Base-by-base conservation (phyloP, 2,888 invertebrate genomes). In the Hypselothyrea guttata region DNA sequence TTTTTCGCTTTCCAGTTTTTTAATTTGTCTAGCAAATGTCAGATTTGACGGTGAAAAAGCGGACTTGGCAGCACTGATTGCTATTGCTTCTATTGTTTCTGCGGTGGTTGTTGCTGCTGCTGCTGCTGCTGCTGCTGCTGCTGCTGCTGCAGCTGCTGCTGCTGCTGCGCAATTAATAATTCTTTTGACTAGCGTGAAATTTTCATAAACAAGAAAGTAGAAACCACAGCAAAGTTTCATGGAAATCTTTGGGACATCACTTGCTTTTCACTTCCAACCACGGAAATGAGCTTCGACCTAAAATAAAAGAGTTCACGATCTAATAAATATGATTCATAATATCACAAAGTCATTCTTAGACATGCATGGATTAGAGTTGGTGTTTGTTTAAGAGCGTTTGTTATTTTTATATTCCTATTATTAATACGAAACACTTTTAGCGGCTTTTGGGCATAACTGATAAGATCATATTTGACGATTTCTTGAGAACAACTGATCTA, bases 91-190 rank as follows among this genome's bases (percentile, higher is more conserved):
- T 71, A 67, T 65, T 63, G 68, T 70, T 75, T 56, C 68, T 71
- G 69, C 60, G 68, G 65, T 68, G 51, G 59, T 55, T 65, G 51
- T 28, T 56, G 34, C 51, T 63, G 35, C 28, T 27, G 35, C 15
- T 12, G 46, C 60, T 68, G 54, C 46, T 62, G 63, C 46, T 65
- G 48, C 59, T 63, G 64, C 51, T 72, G 71, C 60, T 58, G 49
- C 45, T 57, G 57, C 37, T 41, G 54, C 16, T 48, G 13, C 41
- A 57, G 56, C 13, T 38, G 57, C 40, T 72, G 59, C 28, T 74
- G 72, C 58, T 71, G 84, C 84, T 81, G 78, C 79, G 78, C 82
- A 81, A 81, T 81, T 81, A 81, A 84, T 81, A 84, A 81, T 84
- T 81, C 81, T 84, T 82, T 70, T 62, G 74, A 79, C 76, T 82